phyloP scores from a whole-genome alignment of 1,140 invertebrate species.

The Bombus picipes region DNA sequence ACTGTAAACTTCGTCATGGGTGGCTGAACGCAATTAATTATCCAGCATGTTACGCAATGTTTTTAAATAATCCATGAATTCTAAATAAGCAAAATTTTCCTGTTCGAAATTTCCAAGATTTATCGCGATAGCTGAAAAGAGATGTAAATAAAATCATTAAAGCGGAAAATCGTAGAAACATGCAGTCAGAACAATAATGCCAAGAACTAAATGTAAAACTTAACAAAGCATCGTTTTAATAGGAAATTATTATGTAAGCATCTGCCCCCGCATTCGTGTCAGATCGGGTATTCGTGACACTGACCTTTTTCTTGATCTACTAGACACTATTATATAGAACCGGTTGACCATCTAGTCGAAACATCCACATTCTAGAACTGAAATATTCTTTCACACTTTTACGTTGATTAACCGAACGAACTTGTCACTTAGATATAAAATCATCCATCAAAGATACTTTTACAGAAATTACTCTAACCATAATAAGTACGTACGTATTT shows the following conservation, averaged over 20 bases:
- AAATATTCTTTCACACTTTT: not conserved
- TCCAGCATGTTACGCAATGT: not conserved
- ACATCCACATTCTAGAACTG: not conserved
- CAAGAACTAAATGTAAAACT: not conserved
- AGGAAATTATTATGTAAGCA: not conserved
- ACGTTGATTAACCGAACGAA: not conserved
- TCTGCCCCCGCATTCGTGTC: not conserved
- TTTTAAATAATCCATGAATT: not conserved
- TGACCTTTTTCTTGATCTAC: not conserved
- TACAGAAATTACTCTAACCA: not conserved
- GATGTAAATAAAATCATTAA: not conserved
- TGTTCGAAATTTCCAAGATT: not conserved
- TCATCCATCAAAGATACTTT: not conserved
- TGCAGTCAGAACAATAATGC: not conserved
- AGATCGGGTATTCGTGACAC: not conserved
- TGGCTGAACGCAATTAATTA: not conserved
- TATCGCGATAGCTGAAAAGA: not conserved
- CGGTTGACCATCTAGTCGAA: too few species aligned
- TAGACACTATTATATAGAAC: not conserved
- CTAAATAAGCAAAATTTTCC: constrained; percentile 20
- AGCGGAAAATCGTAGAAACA: not conserved
- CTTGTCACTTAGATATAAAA: not conserved
- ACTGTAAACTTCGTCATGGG: not conserved
- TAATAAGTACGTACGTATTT: not conserved
- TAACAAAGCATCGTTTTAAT: not conserved